Percentiles rank a stretch among this genome's conserved stretches.
phyloP scores from a whole-genome alignment of 2,888 invertebrate genomes.

The Cataglyphis cursor region DNA sequence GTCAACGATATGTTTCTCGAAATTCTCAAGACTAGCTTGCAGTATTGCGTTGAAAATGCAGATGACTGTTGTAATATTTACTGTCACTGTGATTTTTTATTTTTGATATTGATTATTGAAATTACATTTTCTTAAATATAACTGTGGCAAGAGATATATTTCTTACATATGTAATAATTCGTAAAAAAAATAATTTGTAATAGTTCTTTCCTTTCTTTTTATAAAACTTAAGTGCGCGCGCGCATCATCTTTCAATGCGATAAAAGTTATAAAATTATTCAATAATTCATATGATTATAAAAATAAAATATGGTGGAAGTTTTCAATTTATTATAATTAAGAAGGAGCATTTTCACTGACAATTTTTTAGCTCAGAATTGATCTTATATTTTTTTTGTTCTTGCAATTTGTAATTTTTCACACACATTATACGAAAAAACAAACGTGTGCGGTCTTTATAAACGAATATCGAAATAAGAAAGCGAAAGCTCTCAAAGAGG shows the following conservation, averaged over 20 bases:
- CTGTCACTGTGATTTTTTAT: not conserved
- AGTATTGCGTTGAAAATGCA: not conserved
- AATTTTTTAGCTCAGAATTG: not conserved
- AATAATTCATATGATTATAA: not conserved
- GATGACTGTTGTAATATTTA: not conserved
- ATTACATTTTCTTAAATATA: not conserved
- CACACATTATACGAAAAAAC: not conserved
- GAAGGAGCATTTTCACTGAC: not conserved
- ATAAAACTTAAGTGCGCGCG: not conserved
- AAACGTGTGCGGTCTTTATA: not conserved
- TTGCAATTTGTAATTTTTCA: conserved; percentile 18
- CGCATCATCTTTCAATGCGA: not conserved
- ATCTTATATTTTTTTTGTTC: not conserved
- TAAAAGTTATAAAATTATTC: not conserved
- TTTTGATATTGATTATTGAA: not conserved
- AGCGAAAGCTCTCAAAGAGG: conserved; percentile 59
- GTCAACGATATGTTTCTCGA: conserved; percentile 19
- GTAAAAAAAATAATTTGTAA: not conserved
- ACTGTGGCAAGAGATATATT: not conserved
- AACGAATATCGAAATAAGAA: not conserved
- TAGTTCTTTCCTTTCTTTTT: not conserved
- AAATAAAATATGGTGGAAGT: not conserved
- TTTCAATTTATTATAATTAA: not conserved
- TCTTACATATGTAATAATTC: not conserved
- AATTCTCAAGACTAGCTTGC: conserved; percentile 6